Evolutionary conservation across 2,888 invertebrate genomes (phyloP).

Genomic region (Eilema caniola): DNA sequence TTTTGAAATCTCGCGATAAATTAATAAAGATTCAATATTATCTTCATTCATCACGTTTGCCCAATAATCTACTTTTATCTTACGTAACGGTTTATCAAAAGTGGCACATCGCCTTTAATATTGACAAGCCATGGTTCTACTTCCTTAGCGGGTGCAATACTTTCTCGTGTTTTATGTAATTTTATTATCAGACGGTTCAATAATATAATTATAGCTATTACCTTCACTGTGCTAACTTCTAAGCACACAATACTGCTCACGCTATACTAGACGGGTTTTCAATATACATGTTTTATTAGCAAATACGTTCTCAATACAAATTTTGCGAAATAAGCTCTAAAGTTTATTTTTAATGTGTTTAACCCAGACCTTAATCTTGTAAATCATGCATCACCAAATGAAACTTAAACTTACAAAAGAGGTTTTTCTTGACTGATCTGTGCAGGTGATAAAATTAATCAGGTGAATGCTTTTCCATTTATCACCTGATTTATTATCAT

Average conservation of each 20-base stretch:
- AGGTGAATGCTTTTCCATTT: too few relatives aligned
- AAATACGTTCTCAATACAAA: slow-evolving; percentile 19
- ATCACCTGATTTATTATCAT: not conserved
- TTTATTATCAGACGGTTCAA: slow-evolving; percentile 44
- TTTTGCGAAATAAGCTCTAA: not conserved
- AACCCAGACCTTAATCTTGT: not conserved
- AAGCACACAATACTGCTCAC: slow-evolving; percentile 18
- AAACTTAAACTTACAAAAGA: too few relatives aligned
- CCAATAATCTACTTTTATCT: slow-evolving; percentile 50
- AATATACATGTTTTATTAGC: slow-evolving; percentile 21
- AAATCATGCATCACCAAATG: not conserved
- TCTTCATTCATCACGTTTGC: slow-evolving; percentile 46
- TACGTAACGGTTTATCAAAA: slow-evolving; percentile 48
- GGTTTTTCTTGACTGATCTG: too few relatives aligned
- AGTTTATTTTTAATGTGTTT: not conserved
- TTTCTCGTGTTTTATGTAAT: slow-evolving; percentile 59
- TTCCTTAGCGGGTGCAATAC: slow-evolving; percentile 50
- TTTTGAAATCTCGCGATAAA: slow-evolving; percentile 37
- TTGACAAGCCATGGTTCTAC: slow-evolving; percentile 56
- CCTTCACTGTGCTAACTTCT: slow-evolving; percentile 27
- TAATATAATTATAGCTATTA: slow-evolving; percentile 35
- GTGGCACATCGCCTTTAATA: slow-evolving; percentile 52
- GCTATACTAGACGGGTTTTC: slow-evolving; percentile 18
- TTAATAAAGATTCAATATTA: slow-evolving; percentile 20
- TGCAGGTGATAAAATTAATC: too few relatives aligned